Evolutionary conservation across 1,140 invertebrate genomes (phyloP).

Genomic region (Lucilia sericata): DNA sequence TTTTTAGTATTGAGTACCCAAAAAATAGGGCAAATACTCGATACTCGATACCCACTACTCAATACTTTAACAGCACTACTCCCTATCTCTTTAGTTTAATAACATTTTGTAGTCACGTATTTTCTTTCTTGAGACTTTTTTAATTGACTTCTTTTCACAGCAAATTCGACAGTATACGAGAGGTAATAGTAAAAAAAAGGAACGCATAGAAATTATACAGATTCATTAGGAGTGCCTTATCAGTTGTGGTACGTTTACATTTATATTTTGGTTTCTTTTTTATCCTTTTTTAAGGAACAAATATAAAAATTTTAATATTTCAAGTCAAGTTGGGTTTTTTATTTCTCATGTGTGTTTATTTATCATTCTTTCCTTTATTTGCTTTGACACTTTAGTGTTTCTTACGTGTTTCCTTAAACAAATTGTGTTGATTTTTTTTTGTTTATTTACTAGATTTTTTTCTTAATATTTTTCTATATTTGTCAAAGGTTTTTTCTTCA

Average conservation of each 20-base stretch:
- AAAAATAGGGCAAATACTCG: too few relatives aligned
- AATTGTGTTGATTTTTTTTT: not conserved
- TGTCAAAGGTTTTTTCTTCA: not conserved
- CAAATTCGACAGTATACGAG: not conserved
- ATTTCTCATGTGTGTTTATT: slow-evolving; percentile 23
- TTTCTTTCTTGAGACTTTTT: slow-evolving; percentile 35
- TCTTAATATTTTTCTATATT: not conserved
- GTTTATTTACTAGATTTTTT: not conserved
- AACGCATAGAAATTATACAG: not conserved
- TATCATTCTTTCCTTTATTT: slow-evolving; percentile 12
- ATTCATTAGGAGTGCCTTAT: slow-evolving; percentile 21
- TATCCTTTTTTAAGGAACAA: not conserved
- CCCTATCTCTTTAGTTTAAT: not conserved
- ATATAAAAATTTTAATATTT: not conserved
- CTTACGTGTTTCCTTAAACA: slow-evolving; percentile 29
- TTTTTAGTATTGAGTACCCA: too few relatives aligned
- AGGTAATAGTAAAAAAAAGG: too few relatives aligned
- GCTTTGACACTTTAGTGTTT: slow-evolving; percentile 5
- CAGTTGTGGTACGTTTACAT: not conserved
- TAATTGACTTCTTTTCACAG: slow-evolving; percentile 38
- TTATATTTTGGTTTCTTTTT: not conserved
- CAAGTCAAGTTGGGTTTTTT: not conserved
- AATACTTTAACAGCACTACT: too few relatives aligned
- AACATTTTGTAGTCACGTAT: slow-evolving; percentile 40
- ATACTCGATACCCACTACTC: too few relatives aligned